Conservation (phyloP, 1,140 invertebrate species). For the Philopotamus ludificatus region DNA sequence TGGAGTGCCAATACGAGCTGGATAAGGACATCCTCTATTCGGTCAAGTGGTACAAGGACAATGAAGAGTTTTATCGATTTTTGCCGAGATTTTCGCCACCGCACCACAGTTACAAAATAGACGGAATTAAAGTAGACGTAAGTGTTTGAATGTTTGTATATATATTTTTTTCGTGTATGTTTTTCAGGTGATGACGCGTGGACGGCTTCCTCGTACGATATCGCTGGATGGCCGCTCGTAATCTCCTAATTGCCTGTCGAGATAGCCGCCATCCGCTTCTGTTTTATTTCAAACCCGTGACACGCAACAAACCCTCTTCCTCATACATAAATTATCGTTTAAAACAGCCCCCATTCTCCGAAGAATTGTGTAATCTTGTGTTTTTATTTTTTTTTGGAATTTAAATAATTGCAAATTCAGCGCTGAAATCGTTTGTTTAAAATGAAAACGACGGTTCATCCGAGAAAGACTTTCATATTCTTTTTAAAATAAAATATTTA, state of each 20-base stretch:
- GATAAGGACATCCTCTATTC: slow-evolving; percentile 65
- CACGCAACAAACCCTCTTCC: slow-evolving; percentile 2
- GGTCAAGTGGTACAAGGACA: slow-evolving; percentile 79
- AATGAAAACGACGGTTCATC: neutral
- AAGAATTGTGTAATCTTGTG: neutral
- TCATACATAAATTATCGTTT: neutral
- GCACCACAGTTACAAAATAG: slow-evolving; percentile 60
- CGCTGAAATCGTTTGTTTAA: neutral
- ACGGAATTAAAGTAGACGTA: slow-evolving; percentile 68
- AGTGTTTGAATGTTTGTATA: slow-evolving; percentile 44
- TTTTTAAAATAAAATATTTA: neutral
- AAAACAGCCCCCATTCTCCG: neutral
- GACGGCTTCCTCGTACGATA: neutral
- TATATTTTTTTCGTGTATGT: neutral
- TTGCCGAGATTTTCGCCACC: slow-evolving; percentile 59
- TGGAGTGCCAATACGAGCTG: slow-evolving; percentile 68
- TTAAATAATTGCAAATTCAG: neutral
- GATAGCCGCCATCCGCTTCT: neutral
- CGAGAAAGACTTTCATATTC: neutral
- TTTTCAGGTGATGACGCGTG: neutral
- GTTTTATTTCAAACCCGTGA: slow-evolving; percentile 11
- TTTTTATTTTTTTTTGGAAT: neutral
- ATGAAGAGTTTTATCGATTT: slow-evolving; percentile 76
- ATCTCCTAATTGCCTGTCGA: neutral
- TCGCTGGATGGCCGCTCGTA: neutral